Percentiles rank a stretch among this genome's conserved stretches.
These are phyloP conservation scores for Lineus longissimus DNA, from an alignment of 1,140 invertebrate species.

Conservation along the genomic window DNA sequence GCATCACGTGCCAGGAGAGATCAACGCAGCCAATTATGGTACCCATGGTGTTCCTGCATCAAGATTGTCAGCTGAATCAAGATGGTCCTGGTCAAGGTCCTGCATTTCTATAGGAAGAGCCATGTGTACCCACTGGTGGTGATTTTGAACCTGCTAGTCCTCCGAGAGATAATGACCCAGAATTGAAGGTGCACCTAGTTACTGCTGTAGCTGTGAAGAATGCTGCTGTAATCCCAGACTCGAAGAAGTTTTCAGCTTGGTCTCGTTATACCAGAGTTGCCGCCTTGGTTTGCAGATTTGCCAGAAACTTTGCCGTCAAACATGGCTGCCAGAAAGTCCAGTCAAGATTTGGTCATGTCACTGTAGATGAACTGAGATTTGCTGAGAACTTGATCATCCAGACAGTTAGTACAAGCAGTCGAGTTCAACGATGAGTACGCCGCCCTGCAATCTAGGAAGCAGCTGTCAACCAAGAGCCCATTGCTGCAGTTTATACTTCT, in stretches of 20 bases:
- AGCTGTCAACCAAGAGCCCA: too few species aligned
- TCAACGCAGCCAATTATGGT: constrained; percentile 24
- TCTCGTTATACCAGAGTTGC: background rate
- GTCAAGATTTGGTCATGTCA: too few species aligned
- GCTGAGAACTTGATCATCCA: too few species aligned
- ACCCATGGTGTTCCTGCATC: constrained; percentile 16
- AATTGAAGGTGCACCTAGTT: background rate
- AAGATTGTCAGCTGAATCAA: constrained; percentile 12
- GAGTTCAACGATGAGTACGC: too few species aligned
- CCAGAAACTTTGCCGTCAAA: background rate
- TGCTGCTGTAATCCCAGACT: background rate
- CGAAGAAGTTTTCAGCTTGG: background rate
- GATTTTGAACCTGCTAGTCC: background rate
- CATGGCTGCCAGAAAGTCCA: too few species aligned
- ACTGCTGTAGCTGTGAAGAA: background rate
- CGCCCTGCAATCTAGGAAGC: too few species aligned
- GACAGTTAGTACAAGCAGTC: too few species aligned
- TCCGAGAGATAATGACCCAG: background rate
- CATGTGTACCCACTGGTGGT: background rate
- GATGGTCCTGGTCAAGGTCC: constrained; percentile 27
- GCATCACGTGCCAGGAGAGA: constrained; percentile 13
- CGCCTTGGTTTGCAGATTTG: background rate
- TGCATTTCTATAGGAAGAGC: constrained; percentile 14
- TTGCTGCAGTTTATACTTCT: background rate
- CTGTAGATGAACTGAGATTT: too few species aligned